phyloP scores from a whole-genome alignment of 1,140 invertebrate genomes.

The Drosophila parabipectinata region DNA sequence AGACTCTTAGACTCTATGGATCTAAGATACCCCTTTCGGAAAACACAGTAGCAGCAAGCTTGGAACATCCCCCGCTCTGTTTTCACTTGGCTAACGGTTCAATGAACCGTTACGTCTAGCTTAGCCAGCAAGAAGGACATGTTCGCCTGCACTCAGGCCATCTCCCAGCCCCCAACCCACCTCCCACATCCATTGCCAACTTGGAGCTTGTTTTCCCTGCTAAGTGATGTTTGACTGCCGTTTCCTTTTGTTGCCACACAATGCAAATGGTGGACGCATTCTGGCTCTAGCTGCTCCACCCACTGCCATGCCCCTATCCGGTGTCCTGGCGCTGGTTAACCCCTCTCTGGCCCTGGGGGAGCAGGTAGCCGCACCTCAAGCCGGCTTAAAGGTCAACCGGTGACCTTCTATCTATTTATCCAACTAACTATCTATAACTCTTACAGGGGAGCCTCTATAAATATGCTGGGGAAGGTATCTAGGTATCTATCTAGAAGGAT shows the following conservation, averaged over 20 bases:
- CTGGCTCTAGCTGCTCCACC: not conserved
- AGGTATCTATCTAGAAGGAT: too few relatives aligned
- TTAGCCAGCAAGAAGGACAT: slow-evolving; percentile 50
- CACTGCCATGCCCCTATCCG: not conserved
- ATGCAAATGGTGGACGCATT: slow-evolving; percentile 45
- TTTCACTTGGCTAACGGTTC: slow-evolving; percentile 63
- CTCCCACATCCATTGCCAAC: slow-evolving; percentile 21
- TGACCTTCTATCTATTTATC: slow-evolving; percentile 58
- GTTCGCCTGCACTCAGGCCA: slow-evolving; percentile 1
- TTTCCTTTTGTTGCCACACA: slow-evolving; percentile 65
- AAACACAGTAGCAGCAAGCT: slow-evolving; percentile 34
- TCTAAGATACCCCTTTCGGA: not conserved
- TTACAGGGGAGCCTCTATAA: slow-evolving; percentile 7
- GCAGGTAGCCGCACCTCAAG: slow-evolving; percentile 40
- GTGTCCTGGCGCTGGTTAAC: slow-evolving; percentile 2
- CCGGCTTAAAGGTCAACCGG: slow-evolving; percentile 67
- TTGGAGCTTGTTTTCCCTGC: slow-evolving; percentile 47
- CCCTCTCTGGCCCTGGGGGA: not conserved
- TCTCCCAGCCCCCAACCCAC: not conserved
- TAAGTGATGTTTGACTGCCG: slow-evolving; percentile 61
- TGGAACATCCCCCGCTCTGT: slow-evolving; percentile 47
- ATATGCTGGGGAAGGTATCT: too few relatives aligned
- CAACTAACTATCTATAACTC: slow-evolving; percentile 23
- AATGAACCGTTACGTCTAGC: slow-evolving; percentile 71
- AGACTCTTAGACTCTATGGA: too few relatives aligned